Conservation (phyloP, 2,113 vertebrate species). For the Zootoca vivipara region DNA sequence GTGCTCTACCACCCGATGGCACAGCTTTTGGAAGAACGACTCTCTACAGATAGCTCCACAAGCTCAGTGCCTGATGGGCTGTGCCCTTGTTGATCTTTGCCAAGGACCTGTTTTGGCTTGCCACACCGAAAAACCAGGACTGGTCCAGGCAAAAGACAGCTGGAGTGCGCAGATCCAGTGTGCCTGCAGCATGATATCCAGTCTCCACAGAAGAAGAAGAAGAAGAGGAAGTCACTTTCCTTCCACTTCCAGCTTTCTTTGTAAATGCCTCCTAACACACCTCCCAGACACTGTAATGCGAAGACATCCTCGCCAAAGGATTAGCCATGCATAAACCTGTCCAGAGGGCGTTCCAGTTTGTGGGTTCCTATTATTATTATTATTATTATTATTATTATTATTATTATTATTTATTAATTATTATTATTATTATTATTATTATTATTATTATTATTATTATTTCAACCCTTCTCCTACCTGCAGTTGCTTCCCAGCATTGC, state of each 20-base stretch:
- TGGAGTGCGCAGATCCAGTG: too few species aligned
- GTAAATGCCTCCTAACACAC: background rate
- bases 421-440: background rate
- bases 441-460: background rate
- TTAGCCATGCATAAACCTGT: conserved; percentile 43
- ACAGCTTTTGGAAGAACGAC: too few species aligned
- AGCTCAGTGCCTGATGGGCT: too few species aligned
- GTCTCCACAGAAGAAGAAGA: background rate
- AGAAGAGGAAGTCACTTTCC: background rate
- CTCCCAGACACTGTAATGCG: too few species aligned
- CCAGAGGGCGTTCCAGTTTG: conserved; percentile 7
- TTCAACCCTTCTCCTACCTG: background rate
- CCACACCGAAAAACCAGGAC: too few species aligned
- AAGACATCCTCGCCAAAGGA: background rate
- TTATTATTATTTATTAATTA: background rate
- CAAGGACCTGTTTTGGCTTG: too few species aligned
- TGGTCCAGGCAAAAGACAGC: too few species aligned
- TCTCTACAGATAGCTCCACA: too few species aligned
- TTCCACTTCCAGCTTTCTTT: background rate
- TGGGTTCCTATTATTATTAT: background rate
- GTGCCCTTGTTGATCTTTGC: too few species aligned
- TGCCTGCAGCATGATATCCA: too few species aligned
- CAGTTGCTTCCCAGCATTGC: background rate
- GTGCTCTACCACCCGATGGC: too few species aligned
- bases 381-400: background rate